Evolutionary conservation across 2,113 vertebrate species (phyloP).

Genomic region (Rhinogobius similis): DNA sequence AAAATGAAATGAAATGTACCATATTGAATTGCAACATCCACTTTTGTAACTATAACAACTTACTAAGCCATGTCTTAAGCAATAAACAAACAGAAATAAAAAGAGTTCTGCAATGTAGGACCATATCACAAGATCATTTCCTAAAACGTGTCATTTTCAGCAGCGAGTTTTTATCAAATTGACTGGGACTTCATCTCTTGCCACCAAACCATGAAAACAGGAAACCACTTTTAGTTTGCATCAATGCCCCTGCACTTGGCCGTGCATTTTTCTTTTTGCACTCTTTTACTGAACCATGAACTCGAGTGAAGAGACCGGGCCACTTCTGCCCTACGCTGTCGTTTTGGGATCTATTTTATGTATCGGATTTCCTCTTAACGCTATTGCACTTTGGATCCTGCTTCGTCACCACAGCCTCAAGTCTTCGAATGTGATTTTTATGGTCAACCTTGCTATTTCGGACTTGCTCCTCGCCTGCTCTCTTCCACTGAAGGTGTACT

Average conservation of each 20-base stretch:
- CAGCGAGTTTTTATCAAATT: too few relatives aligned
- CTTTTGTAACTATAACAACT: too few relatives aligned
- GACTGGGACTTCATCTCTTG: too few relatives aligned
- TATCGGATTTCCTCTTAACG: constrained; percentile 45
- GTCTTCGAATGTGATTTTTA: constrained; percentile 31
- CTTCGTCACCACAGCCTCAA: constrained; percentile 31
- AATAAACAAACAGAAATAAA: too few relatives aligned
- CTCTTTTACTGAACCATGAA: constrained; percentile 8
- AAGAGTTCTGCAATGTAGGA: too few relatives aligned
- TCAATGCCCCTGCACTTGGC: background rate
- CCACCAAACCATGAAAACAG: background rate
- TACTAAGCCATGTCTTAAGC: too few relatives aligned
- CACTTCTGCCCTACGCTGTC: background rate
- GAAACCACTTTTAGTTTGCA: background rate
- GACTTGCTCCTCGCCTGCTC: constrained; percentile 45
- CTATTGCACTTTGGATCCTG: constrained; percentile 39
- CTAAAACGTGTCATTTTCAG: too few relatives aligned
- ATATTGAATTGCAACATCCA: too few relatives aligned
- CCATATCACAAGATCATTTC: too few relatives aligned
- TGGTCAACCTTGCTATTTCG: constrained; percentile 47
- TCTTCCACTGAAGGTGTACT: constrained; percentile 42
- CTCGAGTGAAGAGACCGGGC: rapidly evolving
- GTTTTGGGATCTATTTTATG: constrained; percentile 22
- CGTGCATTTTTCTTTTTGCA: too few relatives aligned
- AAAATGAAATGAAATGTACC: too few relatives aligned